These are phyloP conservation scores for Tetraodon nigroviridis DNA, from an alignment of 2,113 vertebrate genomes.

Conservation along the genomic window DNA sequence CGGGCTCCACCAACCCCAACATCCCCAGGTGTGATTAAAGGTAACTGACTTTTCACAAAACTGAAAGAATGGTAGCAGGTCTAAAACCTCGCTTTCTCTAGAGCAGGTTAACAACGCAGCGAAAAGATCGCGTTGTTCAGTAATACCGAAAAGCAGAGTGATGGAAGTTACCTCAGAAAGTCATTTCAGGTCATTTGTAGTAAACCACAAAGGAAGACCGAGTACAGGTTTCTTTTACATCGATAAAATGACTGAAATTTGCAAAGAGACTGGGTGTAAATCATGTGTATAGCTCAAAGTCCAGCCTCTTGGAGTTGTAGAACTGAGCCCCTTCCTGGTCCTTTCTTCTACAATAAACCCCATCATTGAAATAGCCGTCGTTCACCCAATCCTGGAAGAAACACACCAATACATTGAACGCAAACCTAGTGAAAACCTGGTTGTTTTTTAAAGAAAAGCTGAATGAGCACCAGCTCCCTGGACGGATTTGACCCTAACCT, in stretches of 20 bases:
- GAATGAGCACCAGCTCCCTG: too few species aligned
- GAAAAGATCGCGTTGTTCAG: too few species aligned
- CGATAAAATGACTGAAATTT: neutral
- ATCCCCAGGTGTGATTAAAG: too few species aligned
- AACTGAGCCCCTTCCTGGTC: slow-evolving; percentile 80
- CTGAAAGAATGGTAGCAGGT: too few species aligned
- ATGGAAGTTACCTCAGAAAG: too few species aligned
- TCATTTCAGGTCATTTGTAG: too few species aligned
- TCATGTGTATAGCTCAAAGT: slow-evolving; percentile 86
- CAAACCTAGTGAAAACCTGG: slow-evolving; percentile 13
- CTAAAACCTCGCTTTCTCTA: too few species aligned
- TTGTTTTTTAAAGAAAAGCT: neutral
- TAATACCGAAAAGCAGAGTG: too few species aligned
- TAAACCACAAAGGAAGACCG: too few species aligned
- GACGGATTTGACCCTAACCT: slow-evolving; percentile 55
- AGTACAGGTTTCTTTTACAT: slow-evolving; percentile 4
- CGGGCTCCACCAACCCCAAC: too few species aligned
- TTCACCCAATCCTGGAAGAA: slow-evolving; percentile 83
- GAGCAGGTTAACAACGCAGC: too few species aligned
- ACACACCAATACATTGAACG: slow-evolving; percentile 31
- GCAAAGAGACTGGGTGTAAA: slow-evolving; percentile 3
- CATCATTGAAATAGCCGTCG: slow-evolving; percentile 84
- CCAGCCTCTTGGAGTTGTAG: slow-evolving; percentile 87
- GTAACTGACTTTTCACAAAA: too few species aligned
- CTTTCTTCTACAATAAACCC: slow-evolving; percentile 84